These are phyloP conservation scores for Scarus forsteni DNA, from an alignment of 2,797 vertebrate species.

Conservation along the genomic window DNA sequence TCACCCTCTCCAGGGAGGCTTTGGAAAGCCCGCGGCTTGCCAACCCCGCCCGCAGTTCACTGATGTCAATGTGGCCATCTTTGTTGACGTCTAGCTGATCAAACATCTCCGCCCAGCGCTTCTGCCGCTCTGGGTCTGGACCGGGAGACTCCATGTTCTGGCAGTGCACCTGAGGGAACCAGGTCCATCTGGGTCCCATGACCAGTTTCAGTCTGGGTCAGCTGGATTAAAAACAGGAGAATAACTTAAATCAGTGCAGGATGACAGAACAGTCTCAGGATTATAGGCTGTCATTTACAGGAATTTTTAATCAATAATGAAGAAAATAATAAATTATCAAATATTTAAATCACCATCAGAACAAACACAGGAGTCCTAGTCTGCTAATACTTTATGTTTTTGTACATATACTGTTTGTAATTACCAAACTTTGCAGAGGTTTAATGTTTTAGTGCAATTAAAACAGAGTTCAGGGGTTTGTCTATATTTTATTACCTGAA, in stretches of 20 bases:
- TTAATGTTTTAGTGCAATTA: no score
- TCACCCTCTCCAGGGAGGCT: conserved; percentile 83
- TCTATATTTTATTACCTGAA: no score
- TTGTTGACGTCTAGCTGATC: conserved; percentile 90
- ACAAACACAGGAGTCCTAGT: no score
- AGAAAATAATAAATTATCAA: no score
- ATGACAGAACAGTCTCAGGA: not conserved
- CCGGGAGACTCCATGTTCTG: conserved; percentile 50
- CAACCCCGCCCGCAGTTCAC: conserved; percentile 89
- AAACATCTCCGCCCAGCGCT: conserved; percentile 88
- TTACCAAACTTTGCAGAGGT: no score
- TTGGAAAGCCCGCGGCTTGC: conserved; percentile 81
- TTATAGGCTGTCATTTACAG: no score
- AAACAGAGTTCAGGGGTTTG: no score
- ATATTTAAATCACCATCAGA: no score
- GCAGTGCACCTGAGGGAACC: conserved; percentile 65
- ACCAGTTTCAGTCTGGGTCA: conserved; percentile 22
- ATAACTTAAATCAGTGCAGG: conserved; percentile 2
- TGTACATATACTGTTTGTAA: no score
- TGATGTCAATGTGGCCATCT: conserved; percentile 89
- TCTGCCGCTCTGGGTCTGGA: conserved; percentile 79
- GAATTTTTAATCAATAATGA: no score
- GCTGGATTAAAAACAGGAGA: conserved; percentile 16
- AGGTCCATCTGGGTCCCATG: conserved; percentile 63
- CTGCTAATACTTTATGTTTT: no score